These are phyloP conservation scores for Cephus pulcher DNA, from an alignment of 2,888 invertebrate genomes.

Conservation along the genomic window DNA sequence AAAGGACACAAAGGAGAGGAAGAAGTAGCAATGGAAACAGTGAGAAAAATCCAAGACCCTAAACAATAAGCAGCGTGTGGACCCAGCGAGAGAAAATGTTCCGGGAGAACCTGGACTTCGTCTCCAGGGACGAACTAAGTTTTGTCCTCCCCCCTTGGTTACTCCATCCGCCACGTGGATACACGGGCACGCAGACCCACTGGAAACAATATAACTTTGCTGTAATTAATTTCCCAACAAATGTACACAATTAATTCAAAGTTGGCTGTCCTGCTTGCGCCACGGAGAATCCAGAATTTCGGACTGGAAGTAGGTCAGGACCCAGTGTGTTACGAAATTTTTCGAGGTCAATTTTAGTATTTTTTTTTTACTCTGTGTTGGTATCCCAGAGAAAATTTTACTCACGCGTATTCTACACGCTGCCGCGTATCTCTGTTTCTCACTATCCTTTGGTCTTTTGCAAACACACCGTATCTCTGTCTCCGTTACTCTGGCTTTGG, in stretches of 20 bases:
- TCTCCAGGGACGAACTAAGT: conserved; percentile 39
- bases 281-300: conserved; percentile 11
- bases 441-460: conserved; percentile 10
- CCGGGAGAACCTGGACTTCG: not conserved
- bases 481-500: not conserved
- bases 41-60: conserved; percentile 9
- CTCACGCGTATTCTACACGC: not conserved
- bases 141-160: conserved; percentile 28
- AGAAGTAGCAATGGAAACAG: not conserved
- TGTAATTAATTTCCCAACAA: conserved; percentile 50
- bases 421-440: conserved; percentile 3
- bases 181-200: conserved; percentile 16
- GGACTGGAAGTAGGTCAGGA: not conserved
- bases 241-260: conserved; percentile 41
- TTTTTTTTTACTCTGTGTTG: not conserved
- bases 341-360: not conserved
- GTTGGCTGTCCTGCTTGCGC: conserved; percentile 22
- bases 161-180: not conserved
- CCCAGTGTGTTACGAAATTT: conserved; percentile 16
- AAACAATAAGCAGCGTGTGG: not conserved
- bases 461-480: conserved; percentile 5
- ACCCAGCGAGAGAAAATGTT: not conserved
- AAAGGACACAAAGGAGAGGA: not conserved
- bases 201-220: conserved; percentile 47
- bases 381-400: not conserved